Evolutionary conservation across 2,888 invertebrate species (phyloP).

Genomic region (Callyntrura sp.): DNA sequence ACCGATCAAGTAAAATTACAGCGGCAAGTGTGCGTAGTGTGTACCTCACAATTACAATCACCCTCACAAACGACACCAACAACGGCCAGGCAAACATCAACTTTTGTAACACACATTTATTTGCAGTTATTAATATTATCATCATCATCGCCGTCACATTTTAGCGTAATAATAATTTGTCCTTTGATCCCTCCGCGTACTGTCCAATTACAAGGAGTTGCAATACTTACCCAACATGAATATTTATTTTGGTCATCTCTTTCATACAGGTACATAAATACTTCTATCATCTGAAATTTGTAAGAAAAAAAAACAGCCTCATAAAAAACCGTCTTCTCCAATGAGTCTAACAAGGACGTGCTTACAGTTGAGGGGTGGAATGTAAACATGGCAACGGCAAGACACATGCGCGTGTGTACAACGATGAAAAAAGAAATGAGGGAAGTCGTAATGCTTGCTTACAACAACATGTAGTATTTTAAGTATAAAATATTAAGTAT

Average conservation of each 20-base stretch:
- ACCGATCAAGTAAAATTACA: not conserved
- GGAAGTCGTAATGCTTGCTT: not conserved
- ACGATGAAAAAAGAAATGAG: conserved; percentile 2
- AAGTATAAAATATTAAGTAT: too few relatives aligned
- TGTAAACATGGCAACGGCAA: conserved; percentile 1
- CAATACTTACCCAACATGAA: conserved; percentile 35
- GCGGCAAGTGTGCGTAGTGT: not conserved
- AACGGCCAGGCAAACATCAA: not conserved
- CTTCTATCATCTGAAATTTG: not conserved
- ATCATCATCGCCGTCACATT: conserved; percentile 5
- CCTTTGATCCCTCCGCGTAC: conserved; percentile 47
- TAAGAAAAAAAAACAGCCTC: not conserved
- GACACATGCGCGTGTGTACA: not conserved
- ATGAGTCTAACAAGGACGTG: conserved; percentile 19
- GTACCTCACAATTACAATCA: not conserved
- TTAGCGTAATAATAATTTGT: conserved; percentile 42
- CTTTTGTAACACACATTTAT: conserved; percentile 18
- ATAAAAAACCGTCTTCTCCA: not conserved
- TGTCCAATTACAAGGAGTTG: conserved; percentile 45
- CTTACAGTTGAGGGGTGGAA: conserved; percentile 6
- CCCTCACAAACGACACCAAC: not conserved
- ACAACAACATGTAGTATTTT: not conserved
- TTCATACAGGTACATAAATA: conserved; percentile 12
- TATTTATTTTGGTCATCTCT: conserved; percentile 52
- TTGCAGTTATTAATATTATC: conserved; percentile 18